Conservation (phyloP, 2,797 vertebrate genomes). For the Typhlichthys eigenmanni region DNA sequence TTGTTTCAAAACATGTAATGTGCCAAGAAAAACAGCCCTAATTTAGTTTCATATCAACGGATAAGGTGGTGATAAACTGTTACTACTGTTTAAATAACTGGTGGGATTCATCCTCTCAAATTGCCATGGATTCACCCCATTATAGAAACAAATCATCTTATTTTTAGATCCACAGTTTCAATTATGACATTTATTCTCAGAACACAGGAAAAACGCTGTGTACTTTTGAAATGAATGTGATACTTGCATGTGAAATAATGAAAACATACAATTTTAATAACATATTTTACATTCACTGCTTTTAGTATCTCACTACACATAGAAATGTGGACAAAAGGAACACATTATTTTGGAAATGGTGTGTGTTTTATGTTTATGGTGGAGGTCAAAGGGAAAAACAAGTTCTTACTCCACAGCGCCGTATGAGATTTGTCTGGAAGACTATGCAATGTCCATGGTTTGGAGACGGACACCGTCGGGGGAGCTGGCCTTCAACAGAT, state of each 20-base stretch:
- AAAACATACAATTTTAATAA: conserved; percentile 36
- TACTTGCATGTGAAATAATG: neutral
- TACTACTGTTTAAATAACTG: no score
- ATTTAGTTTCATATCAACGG: no score
- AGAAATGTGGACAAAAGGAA: conserved; percentile 43
- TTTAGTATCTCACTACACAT: conserved; percentile 22
- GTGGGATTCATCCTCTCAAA: no score
- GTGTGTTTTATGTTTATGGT: no score
- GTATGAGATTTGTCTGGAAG: conserved; percentile 98
- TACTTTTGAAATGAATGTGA: no score
- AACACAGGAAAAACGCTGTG: no score
- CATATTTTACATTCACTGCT: conserved; percentile 8
- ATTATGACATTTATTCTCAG: no score
- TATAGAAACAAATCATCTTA: no score
- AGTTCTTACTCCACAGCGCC: conserved; percentile 81
- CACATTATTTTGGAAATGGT: conserved; percentile 53
- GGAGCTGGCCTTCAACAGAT: conserved; percentile 95
- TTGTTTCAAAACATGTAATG: conserved; percentile 31
- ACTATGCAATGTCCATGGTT: conserved; percentile 95
- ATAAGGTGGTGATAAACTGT: no score
- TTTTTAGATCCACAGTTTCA: no score
- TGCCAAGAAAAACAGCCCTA: conserved; percentile 30
- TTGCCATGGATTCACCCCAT: no score
- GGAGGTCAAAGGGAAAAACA: conserved; percentile 18
- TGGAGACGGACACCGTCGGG: conserved; percentile 98